Evolutionary conservation across 1,140 invertebrate species (phyloP).

Genomic region (Periplaneta americana): DNA sequence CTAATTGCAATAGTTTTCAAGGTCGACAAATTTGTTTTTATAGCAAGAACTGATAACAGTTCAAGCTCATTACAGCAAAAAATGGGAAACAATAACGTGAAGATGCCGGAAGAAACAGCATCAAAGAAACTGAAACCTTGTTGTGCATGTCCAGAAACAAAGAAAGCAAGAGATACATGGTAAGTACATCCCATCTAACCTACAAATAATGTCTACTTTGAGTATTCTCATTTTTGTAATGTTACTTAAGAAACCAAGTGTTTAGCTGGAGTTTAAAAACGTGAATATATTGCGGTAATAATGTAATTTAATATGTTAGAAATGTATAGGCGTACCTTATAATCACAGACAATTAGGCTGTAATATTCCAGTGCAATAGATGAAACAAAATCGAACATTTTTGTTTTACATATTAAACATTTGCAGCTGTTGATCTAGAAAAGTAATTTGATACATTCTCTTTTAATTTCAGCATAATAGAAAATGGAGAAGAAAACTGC

Average conservation of each 20-base stretch:
- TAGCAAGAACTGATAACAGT: no score
- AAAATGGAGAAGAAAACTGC: slow-evolving; percentile 92
- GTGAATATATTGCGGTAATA: no score
- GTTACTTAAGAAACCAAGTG: no score
- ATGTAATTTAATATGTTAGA: no score
- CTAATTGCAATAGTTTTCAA: no score
- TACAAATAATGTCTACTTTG: neutral
- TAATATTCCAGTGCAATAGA: no score
- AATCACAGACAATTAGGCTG: no score
- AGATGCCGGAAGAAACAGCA: neutral
- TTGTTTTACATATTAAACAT: no score
- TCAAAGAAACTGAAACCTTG: slow-evolving; percentile 83
- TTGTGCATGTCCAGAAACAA: slow-evolving; percentile 97
- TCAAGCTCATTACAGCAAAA: neutral
- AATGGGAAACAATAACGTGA: neutral
- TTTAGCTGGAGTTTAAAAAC: no score
- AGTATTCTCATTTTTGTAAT: neutral
- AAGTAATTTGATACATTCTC: slow-evolving; percentile 14
- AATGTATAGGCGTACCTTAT: no score
- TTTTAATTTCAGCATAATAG: slow-evolving; percentile 75
- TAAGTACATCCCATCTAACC: slow-evolving; percentile 40
- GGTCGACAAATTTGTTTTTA: no score
- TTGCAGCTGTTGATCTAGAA: neutral
- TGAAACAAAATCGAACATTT: no score
- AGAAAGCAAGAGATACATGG: slow-evolving; percentile 85